Percentiles rank a stretch among this genome's conserved stretches.
Evolutionary conservation across 1,140 invertebrate species (phyloP).

Genomic region (Heliconius congener): DNA sequence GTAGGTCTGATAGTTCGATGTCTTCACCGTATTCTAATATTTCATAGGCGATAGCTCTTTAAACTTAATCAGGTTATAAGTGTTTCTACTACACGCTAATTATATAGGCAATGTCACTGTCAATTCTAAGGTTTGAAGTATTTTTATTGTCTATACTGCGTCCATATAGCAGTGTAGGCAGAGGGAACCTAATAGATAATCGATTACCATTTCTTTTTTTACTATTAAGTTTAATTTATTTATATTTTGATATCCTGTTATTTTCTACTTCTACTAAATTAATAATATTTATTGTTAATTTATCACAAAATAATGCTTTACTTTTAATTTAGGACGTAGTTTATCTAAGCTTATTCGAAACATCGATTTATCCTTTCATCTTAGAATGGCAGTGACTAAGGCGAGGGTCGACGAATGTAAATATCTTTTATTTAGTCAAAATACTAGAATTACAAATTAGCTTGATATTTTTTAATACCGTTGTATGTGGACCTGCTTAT

Average conservation of each 20-base stretch:
- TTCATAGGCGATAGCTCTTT: conserved; percentile 58
- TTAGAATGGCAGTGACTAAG: conserved; percentile 33
- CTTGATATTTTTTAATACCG: conserved; percentile 65
- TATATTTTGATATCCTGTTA: too few species aligned
- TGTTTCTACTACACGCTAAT: conserved; percentile 38
- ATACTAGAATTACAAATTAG: conserved; percentile 66
- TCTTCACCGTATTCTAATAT: conserved; percentile 77
- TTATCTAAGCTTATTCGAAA: neutral
- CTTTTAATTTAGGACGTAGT: too few species aligned
- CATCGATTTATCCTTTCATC: neutral
- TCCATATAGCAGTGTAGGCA: neutral
- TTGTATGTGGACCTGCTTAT: conserved; percentile 50
- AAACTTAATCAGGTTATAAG: conserved; percentile 44
- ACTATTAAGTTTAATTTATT: too few species aligned
- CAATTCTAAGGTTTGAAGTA: neutral
- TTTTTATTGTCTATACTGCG: neutral
- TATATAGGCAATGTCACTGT: conserved; percentile 28
- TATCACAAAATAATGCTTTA: too few species aligned
- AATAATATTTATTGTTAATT: too few species aligned
- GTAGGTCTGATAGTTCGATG: conserved; percentile 70
- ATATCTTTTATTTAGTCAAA: conserved; percentile 74
- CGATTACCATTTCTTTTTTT: too few species aligned
- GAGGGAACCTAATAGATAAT: too few species aligned
- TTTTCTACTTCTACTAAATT: too few species aligned
- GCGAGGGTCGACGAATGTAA: conserved; percentile 54